Base-by-base conservation (phyloP, 2,888 invertebrate genomes). In the Drosophila austrosaltans region DNA sequence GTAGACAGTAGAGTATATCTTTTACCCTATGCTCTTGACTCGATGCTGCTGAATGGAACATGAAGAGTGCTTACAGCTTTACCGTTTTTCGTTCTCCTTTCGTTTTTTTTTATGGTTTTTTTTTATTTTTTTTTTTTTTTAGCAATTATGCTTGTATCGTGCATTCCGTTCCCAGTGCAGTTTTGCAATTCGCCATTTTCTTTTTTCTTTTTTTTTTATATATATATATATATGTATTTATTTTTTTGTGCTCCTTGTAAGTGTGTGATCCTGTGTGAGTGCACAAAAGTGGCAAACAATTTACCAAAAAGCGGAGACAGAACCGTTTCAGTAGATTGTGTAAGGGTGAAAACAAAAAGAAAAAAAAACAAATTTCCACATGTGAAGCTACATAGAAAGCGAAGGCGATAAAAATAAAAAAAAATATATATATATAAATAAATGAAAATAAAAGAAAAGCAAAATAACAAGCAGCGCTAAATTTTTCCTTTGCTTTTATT, bases 341-440 rank as follows among this genome's bases (percentile, higher is more conserved):
- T 36, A 28, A 39, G 12, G 22, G 44, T 8, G 25, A 7, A 22
- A 2, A 8, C 22, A 3, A 10, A 1, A 25, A 40, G 4, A 16
- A 20, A 1, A 76, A 79, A 82, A 83, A 36, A 36, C 1, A 36
- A 8, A 3, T 8, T 77, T 81, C 83, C 84, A 81, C 79, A 78
- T 76, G 53, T 69, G 69, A 65, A 72, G 61, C 65, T 58, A 20
- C 5, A 10, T 8, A 53, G 30, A 6, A 61, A 71, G 36, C 40
- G 53, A 39, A 59, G 63, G 63, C 71, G 70, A 63, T 71, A 63
- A 71, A 63, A 70, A 56, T 6, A 58, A 68, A 40, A 40, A 7
- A 36, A 8, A 40, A 6, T 20, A 20, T 57, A 57, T 30, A 30
- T 5, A 30, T 30, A 30, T 5, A 8, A 30, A 5, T 28, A 16